phyloP scores from a whole-genome alignment of 2,113 vertebrate genomes.

The Narcine bancroftii region DNA sequence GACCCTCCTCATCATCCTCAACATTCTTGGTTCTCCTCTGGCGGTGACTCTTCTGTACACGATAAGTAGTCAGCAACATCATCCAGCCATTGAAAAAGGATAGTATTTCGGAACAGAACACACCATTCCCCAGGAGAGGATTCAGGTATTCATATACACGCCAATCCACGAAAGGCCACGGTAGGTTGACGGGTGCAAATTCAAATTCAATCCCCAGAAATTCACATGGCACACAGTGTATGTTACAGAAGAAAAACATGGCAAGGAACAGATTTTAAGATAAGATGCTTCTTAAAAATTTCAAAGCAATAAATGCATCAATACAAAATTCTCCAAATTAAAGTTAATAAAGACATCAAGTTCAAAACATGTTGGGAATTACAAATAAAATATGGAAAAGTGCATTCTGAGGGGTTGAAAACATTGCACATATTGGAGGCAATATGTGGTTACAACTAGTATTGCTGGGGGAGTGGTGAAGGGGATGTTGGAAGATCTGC shows the following conservation, averaged over 20 bases:
- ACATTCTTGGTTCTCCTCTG: slow-evolving; percentile 89
- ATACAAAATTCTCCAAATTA: slow-evolving; percentile 38
- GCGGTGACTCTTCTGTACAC: slow-evolving; percentile 80
- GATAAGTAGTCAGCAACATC: slow-evolving; percentile 71
- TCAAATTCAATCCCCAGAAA: slow-evolving; percentile 99
- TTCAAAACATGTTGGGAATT: slow-evolving; percentile 33
- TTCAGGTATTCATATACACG: slow-evolving; percentile 80
- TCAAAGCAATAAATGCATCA: slow-evolving; percentile 65
- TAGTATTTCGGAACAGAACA: slow-evolving; percentile 78
- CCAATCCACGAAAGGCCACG: slow-evolving; percentile 81
- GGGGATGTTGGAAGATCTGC: not conserved
- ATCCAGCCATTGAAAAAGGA: slow-evolving; percentile 64
- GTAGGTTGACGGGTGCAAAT: slow-evolving; percentile 91
- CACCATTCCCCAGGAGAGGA: slow-evolving; percentile 81
- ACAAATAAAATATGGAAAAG: slow-evolving; percentile 3
- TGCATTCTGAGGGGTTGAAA: slow-evolving; percentile 18
- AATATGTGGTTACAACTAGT: not conserved
- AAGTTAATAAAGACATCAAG: slow-evolving; percentile 34
- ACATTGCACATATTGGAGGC: not conserved
- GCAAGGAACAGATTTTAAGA: slow-evolving; percentile 99
- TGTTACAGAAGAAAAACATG: slow-evolving; percentile 99
- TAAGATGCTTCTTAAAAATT: slow-evolving; percentile 83
- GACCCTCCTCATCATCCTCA: slow-evolving; percentile 98
- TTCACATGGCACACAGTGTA: slow-evolving; percentile 97
- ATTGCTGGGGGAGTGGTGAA: not conserved